phyloP scores from a whole-genome alignment of 1,140 invertebrate species.

The Diabrotica virgifera region DNA sequence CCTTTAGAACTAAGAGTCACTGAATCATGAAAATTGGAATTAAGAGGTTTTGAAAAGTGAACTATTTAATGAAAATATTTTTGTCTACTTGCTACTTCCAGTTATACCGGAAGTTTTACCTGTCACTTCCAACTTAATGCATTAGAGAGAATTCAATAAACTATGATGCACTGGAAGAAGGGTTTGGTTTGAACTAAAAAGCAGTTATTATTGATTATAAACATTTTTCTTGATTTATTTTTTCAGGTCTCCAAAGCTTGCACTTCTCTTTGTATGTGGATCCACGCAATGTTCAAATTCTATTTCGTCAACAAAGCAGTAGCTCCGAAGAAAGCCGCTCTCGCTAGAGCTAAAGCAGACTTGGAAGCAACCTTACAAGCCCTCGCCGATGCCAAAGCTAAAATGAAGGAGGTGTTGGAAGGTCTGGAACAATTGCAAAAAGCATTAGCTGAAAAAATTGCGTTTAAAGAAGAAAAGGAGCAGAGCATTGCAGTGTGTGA shows the following conservation, averaged over 20 bases:
- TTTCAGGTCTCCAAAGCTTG: slow-evolving; percentile 73
- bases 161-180: too few species aligned
- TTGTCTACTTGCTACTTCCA: too few species aligned
- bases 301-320: slow-evolving; percentile 60
- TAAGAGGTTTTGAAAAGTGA: too few species aligned
- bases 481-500: slow-evolving; percentile 73
- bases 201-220: background rate
- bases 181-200: slow-evolving; percentile 6
- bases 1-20: too few species aligned
- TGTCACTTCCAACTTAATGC: too few species aligned
- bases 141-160: too few species aligned
- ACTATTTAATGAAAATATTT: too few species aligned
- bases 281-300: slow-evolving; percentile 67
- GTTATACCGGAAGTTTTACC: too few species aligned
- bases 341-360: slow-evolving; percentile 59
- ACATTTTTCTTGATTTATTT: background rate
- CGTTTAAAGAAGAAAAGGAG: slow-evolving; percentile 65
- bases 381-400: slow-evolving; percentile 58
- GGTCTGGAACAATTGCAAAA: slow-evolving; percentile 64
- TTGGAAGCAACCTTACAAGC: slow-evolving; percentile 61
- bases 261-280: slow-evolving; percentile 68
- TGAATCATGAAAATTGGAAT: too few species aligned
- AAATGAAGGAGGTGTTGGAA: slow-evolving; percentile 57
- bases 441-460: slow-evolving; percentile 61
- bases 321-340: slow-evolving; percentile 57